phyloP scores from a whole-genome alignment of 2,888 invertebrate genomes.

The Dilophus febrilis region DNA sequence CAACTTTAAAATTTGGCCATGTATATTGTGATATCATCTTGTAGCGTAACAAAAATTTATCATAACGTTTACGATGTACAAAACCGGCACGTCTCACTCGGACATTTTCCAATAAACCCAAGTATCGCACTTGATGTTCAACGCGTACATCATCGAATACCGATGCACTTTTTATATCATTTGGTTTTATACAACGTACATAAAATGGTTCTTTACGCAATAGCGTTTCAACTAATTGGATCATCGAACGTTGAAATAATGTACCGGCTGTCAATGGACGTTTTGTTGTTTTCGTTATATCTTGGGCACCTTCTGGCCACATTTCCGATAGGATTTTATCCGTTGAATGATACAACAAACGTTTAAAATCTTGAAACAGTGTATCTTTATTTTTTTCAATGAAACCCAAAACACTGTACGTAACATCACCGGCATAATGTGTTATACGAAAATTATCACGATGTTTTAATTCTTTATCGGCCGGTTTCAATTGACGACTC shows the following conservation, averaged over 20 bases:
- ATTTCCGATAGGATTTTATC: constrained; percentile 63
- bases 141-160: constrained; percentile 68
- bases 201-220: constrained; percentile 91
- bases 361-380: constrained; percentile 91
- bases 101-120: constrained; percentile 90
- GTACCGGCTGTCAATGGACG: constrained; percentile 88
- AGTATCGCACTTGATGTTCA: constrained; percentile 41
- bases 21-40: constrained; percentile 93
- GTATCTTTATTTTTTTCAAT: constrained; percentile 96
- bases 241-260: constrained; percentile 88
- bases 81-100: constrained; percentile 92
- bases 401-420: constrained; percentile 78
- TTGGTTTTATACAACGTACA: constrained; percentile 94
- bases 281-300: constrained; percentile 83
- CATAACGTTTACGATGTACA: constrained; percentile 88
- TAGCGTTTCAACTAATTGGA: constrained; percentile 71
- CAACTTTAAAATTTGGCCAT: constrained; percentile 87
- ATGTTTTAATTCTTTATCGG: constrained; percentile 64
- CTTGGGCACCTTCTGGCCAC: constrained; percentile 94
- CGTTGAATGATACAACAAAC: constrained; percentile 69
- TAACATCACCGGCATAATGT: constrained; percentile 95
- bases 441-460: constrained; percentile 66
- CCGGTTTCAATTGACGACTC: constrained; percentile 65
- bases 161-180: constrained; percentile 77
- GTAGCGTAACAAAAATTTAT: constrained; percentile 83